Conservation (phyloP, 2,797 vertebrate genomes). For the Natrix natrix region DNA sequence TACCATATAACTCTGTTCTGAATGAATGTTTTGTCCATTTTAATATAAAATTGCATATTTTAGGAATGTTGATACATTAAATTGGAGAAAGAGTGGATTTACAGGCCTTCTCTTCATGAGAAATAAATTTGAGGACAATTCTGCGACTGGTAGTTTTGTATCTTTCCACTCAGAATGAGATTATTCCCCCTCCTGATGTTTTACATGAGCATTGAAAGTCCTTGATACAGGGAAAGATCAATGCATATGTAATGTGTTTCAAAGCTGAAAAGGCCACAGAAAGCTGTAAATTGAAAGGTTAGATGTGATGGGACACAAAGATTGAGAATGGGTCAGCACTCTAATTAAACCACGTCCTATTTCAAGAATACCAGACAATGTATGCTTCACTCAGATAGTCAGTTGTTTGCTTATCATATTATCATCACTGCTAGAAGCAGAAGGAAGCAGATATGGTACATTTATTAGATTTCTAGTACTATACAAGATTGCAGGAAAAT, state of each 20-base stretch:
- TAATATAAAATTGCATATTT: background rate
- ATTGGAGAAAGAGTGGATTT: background rate
- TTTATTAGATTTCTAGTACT: background rate
- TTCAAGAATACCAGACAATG: conserved; percentile 37
- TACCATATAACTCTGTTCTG: background rate
- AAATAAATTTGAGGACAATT: background rate
- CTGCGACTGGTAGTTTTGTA: background rate
- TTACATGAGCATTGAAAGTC: conserved; percentile 41
- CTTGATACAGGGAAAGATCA: conserved; percentile 48
- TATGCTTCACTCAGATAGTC: conserved; percentile 11
- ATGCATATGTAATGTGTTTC: conserved; percentile 49
- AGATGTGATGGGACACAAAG: conserved; percentile 45
- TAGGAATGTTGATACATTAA: background rate
- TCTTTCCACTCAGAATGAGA: background rate
- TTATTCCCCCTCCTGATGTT: conserved; percentile 39
- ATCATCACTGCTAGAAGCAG: background rate
- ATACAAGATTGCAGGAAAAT: background rate
- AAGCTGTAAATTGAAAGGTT: conserved; percentile 68
- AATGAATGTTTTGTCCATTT: background rate
- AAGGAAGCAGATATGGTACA: background rate
- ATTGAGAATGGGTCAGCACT: conserved; percentile 51
- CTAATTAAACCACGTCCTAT: conserved; percentile 54
- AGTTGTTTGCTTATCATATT: background rate
- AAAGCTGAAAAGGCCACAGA: conserved; percentile 62
- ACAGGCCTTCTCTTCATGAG: background rate